Base-by-base conservation (phyloP, 2,888 invertebrate genomes). In the Hemistola chrysoprasaria region DNA sequence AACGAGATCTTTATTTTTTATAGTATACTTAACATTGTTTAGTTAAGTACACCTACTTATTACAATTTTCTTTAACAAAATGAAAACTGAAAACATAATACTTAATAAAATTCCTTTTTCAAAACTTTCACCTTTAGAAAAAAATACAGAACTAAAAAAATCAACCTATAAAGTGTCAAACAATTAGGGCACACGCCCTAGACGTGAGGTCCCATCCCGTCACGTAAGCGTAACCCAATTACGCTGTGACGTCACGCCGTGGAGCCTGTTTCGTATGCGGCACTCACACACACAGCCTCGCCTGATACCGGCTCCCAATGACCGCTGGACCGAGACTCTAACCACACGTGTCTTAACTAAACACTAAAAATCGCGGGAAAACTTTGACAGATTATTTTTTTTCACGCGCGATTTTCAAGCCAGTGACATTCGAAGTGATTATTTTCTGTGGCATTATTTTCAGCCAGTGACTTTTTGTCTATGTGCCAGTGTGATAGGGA, bases 301-400 rank as follows among this genome's bases (percentile, higher is more conserved):
- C 72, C 69, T 77, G 81, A 78, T 74, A 78, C 77, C 78, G 71
- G 78, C 78, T 91, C 91, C 91, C 91, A 91, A 91, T 91, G 91
- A 91, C 91, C 91, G 91, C 90, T 90, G 90, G 91, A 90, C 91
- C 90, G 90, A 88, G 86, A 81, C 84, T 78, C 86, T 71, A 82
- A 85, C 76, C 90, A 90, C 91, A 91, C 91, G 91, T 90, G 90
- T 84, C 66, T 65, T 59, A 62, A 67, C 67, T 62, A 79, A 82
- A 78, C 8, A 30, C 47, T 40, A 53, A 57, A 63, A 69, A 62
- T 70, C 73, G 78, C 75, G 77, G 73, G 72, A 10, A 30, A 28
- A 24, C 9, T 40, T 45, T 48, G 44, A 44, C 47, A 47, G 46
- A 56, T 62, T 67, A 64, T 62, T 59, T 61, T 65, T 71, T 68